These are phyloP conservation scores for Barnardius zonarius DNA, from an alignment of 2,113 vertebrate species.

Conservation along the genomic window DNA sequence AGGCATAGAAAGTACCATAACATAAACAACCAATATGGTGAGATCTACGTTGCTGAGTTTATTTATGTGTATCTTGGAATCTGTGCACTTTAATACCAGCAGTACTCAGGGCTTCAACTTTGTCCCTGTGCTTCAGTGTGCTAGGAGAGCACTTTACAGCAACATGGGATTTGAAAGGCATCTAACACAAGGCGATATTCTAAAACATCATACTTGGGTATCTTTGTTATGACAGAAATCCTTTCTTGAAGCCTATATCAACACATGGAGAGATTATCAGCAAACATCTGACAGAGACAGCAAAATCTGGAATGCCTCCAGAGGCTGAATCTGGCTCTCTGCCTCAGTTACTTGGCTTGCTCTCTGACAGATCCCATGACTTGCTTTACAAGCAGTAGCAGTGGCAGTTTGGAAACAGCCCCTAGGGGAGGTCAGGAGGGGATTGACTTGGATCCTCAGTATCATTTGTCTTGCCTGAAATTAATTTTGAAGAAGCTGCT, in stretches of 20 bases:
- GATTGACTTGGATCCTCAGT: neutral
- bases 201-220: neutral
- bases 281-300: neutral
- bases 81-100: fast-evolving
- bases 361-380: constrained; percentile 33
- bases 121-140: neutral
- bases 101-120: neutral
- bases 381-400: constrained; percentile 33
- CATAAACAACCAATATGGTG: neutral
- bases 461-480: constrained; percentile 47
- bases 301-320: constrained; percentile 10
- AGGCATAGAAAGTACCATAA: neutral
- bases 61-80: neutral
- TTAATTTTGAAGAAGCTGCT: constrained; percentile 50
- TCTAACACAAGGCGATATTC: neutral
- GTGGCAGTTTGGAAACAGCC: constrained; percentile 49
- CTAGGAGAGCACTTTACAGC: neutral
- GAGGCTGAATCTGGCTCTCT: neutral
- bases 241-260: neutral
- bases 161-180: neutral
- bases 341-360: neutral
- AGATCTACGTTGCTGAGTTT: neutral
- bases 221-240: neutral
- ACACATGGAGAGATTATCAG: neutral
- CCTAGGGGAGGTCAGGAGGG: constrained; percentile 26